Evolutionary conservation across 2,797 vertebrate species (phyloP).

Genomic region (Martes flavigula): DNA sequence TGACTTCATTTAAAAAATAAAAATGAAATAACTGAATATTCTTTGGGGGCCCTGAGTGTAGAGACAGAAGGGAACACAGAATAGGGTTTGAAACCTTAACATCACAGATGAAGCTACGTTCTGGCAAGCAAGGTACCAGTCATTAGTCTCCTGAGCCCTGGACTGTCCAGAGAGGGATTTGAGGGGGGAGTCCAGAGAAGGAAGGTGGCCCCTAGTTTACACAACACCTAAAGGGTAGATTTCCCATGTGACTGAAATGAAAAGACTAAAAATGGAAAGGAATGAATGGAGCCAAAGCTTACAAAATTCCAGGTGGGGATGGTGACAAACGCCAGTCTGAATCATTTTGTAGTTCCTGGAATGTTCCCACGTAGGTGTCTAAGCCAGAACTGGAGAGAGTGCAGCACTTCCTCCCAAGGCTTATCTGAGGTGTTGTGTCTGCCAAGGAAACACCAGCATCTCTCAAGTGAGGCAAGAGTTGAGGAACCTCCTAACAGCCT

Average conservation of each 20-base stretch:
- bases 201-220: not conserved
- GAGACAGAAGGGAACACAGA: not conserved
- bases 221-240: too few species aligned
- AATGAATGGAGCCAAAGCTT: not conserved
- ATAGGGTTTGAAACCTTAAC: not conserved
- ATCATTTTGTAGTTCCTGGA: not conserved
- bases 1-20: not conserved
- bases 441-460: not conserved
- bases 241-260: not conserved
- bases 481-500: not conserved
- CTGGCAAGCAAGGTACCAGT: too few species aligned
- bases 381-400: not conserved
- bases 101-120: not conserved
- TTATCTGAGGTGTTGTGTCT: not conserved
- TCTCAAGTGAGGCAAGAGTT: not conserved
- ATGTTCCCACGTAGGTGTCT: not conserved
- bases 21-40: not conserved
- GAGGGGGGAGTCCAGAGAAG: not conserved
- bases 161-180: not conserved
- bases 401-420: not conserved
- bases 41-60: not conserved
- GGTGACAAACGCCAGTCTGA: not conserved
- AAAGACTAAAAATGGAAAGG: not conserved
- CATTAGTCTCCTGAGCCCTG: not conserved
- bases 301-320: not conserved